A percentile compares a stretch with the other conserved stretches of the same genome.
Evolutionary conservation across 2,888 invertebrate genomes (phyloP).

Genomic region (Pandemis heparana): DNA sequence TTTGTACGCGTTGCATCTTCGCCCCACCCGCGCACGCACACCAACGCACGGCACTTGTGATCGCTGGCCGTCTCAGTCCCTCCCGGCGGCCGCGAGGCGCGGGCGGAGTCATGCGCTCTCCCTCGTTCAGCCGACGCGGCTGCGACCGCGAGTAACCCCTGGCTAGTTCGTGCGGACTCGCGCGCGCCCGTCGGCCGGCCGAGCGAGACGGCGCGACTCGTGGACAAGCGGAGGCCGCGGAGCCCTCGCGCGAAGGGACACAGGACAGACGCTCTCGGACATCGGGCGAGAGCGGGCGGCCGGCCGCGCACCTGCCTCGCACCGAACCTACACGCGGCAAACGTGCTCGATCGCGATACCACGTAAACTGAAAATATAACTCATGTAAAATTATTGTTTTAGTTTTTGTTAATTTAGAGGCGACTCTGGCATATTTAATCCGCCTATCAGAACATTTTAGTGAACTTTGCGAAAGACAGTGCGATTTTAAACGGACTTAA

Average conservation of each 20-base stretch:
- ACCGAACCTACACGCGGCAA: slow-evolving; percentile 72
- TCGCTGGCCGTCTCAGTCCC: slow-evolving; percentile 71
- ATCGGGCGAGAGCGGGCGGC: slow-evolving; percentile 86
- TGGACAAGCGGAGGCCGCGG: slow-evolving; percentile 81
- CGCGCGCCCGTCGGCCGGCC: slow-evolving; percentile 83
- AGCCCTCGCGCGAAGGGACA: slow-evolving; percentile 85
- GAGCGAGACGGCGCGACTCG: slow-evolving; percentile 80
- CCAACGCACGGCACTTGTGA: slow-evolving; percentile 81
- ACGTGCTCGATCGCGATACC: slow-evolving; percentile 74
- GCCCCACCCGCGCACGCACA: slow-evolving; percentile 86
- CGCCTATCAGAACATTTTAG: slow-evolving; percentile 36
- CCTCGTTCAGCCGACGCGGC: slow-evolving; percentile 76
- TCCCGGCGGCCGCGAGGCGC: slow-evolving; percentile 58
- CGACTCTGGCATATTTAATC: slow-evolving; percentile 9
- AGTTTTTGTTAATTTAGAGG: slow-evolving; percentile 40
- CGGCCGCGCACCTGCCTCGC: slow-evolving; percentile 81
- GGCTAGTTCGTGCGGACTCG: slow-evolving; percentile 84
- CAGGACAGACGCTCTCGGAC: slow-evolving; percentile 86
- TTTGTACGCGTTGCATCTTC: slow-evolving; percentile 84
- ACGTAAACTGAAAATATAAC: slow-evolving; percentile 72
- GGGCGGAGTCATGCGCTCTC: slow-evolving; percentile 69
- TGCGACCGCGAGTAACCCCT: slow-evolving; percentile 86
- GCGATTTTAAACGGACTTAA: slow-evolving; percentile 64
- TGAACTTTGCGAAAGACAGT: slow-evolving; percentile 57
- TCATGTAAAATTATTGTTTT: slow-evolving; percentile 30